Percentiles rank a stretch among this genome's conserved stretches.
Evolutionary conservation across 2,113 vertebrate species (phyloP).

Genomic region (Numenius arquata): DNA sequence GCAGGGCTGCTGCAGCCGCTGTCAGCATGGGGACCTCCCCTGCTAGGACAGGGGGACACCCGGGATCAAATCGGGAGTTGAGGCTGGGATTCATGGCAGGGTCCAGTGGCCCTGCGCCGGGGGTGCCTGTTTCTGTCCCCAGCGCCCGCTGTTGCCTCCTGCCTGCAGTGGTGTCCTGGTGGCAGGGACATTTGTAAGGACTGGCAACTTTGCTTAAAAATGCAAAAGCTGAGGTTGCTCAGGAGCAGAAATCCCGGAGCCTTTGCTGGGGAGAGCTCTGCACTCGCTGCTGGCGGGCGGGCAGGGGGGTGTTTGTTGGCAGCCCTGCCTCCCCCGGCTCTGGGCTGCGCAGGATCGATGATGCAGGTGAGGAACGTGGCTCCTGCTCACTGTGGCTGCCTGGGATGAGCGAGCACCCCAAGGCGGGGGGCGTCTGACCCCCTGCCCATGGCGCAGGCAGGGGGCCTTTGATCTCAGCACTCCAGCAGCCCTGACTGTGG

Average conservation of each 20-base stretch:
- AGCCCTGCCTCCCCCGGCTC: neutral
- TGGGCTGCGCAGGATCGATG: rapidly evolving
- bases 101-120: neutral
- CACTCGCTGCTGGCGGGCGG: neutral
- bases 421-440: neutral
- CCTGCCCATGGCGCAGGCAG: neutral
- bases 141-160: neutral
- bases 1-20: neutral
- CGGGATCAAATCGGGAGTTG: neutral
- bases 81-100: neutral
- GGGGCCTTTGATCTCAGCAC: neutral
- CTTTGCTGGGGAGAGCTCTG: neutral
- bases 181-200: neutral
- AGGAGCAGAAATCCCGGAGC: neutral
- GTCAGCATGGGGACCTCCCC: rapidly evolving
- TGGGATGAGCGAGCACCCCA: neutral
- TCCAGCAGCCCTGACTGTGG: neutral
- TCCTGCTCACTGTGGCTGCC: neutral
- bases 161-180: neutral
- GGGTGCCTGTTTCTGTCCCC: neutral
- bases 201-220: neutral
- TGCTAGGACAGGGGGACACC: neutral
- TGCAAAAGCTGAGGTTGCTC: neutral
- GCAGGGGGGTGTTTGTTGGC: neutral
- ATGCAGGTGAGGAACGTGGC: rapidly evolving